phyloP scores from a whole-genome alignment of 2,888 invertebrate species.

The Drosophila subquinaria region DNA sequence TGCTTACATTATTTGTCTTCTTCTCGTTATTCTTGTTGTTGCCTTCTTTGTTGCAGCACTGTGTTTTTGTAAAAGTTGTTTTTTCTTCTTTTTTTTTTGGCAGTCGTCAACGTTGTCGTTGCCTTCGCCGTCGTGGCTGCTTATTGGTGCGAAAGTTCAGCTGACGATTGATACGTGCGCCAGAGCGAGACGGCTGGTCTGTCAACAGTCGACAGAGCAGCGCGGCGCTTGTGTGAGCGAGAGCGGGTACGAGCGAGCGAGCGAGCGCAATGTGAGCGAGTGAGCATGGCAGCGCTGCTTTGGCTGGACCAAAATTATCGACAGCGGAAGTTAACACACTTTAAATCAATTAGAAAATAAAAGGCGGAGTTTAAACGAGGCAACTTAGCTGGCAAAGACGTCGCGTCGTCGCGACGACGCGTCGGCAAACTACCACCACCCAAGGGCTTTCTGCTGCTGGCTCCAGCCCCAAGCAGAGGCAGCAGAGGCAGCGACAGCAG shows the following conservation, averaged over 20 bases:
- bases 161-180: constrained; percentile 54
- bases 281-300: constrained; percentile 34
- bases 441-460: constrained; percentile 21
- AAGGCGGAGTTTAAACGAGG: constrained; percentile 83
- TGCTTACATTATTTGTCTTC: constrained; percentile 15
- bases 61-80: constrained; percentile 11
- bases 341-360: constrained; percentile 84
- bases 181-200: constrained; percentile 70
- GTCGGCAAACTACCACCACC: constrained; percentile 34
- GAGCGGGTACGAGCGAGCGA: constrained; percentile 15
- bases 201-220: constrained; percentile 28
- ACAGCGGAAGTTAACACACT: constrained; percentile 83
- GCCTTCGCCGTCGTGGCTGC: constrained; percentile 55
- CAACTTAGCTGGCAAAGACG: constrained; percentile 67
- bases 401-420: constrained; percentile 43
- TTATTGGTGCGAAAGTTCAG: constrained; percentile 76
- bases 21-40: constrained; percentile 2
- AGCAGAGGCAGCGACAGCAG: constrained; percentile 3
- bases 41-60: constrained; percentile 4
- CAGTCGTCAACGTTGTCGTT: constrained; percentile 38
- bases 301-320: constrained; percentile 81
- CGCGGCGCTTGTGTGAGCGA: background rate
- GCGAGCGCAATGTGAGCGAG: constrained; percentile 8
- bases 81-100: constrained; percentile 48
- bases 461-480: background rate